A percentile compares a stretch with the other conserved stretches of the same genome.
These are phyloP conservation scores for Lutra lutra DNA, from an alignment of 2,797 vertebrate genomes.

Conservation along the genomic window DNA sequence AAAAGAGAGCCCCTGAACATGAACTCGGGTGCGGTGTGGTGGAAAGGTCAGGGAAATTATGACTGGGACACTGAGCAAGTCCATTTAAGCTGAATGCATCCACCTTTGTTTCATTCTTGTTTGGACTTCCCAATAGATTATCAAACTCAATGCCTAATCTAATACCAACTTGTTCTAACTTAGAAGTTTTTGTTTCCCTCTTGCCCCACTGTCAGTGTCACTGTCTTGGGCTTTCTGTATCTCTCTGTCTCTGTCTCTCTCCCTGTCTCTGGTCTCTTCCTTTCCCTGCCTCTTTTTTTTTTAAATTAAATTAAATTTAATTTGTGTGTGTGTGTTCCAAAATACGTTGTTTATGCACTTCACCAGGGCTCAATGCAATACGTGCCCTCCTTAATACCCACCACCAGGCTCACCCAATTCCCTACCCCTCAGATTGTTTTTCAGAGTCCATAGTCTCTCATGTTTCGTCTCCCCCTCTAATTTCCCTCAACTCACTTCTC, in stretches of 20 bases:
- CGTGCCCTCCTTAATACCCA: too few relatives aligned
- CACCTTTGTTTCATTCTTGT: slow-evolving; percentile 65
- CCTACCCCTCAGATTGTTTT: too few relatives aligned
- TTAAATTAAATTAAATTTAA: too few relatives aligned
- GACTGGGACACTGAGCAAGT: slow-evolving; percentile 48
- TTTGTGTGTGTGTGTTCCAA: too few relatives aligned
- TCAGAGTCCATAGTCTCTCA: too few relatives aligned
- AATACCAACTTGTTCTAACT: slow-evolving; percentile 42
- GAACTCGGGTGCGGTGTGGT: background rate
- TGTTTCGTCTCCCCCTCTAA: too few relatives aligned
- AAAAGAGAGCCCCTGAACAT: slow-evolving; percentile 47
- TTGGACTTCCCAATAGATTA: slow-evolving; percentile 62
- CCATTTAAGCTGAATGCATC: slow-evolving; percentile 55
- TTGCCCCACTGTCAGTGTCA: background rate
- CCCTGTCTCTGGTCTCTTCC: background rate
- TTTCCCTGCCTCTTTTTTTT: background rate
- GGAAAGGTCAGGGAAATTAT: slow-evolving; percentile 59
- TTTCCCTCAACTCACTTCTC: too few relatives aligned
- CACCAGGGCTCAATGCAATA: too few relatives aligned
- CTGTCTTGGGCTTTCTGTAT: background rate
- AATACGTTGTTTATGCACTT: too few relatives aligned
- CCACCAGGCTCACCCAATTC: too few relatives aligned
- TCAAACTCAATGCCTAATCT: slow-evolving; percentile 32
- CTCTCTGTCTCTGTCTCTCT: background rate
- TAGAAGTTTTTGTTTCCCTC: slow-evolving; percentile 33